Base-by-base conservation (phyloP, 2,113 vertebrate genomes). In the Nibea albiflora region DNA sequence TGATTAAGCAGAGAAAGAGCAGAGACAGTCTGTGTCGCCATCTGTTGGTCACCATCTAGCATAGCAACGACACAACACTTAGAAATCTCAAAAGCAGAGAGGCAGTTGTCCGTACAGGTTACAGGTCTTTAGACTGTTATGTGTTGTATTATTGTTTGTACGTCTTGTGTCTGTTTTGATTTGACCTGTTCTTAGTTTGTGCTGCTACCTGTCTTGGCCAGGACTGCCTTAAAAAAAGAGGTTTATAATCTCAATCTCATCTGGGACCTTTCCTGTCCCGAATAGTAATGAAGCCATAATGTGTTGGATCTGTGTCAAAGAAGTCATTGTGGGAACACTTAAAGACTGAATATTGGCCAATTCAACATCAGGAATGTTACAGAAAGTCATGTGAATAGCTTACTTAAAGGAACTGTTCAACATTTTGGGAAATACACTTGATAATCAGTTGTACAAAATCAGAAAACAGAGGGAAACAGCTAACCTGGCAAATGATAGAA, bases 1-100 rank as follows among this genome's bases (percentile, higher is more conserved):
- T 16, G 3, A 62, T 31, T 15, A 71, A 11, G 11, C 9, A 15
- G 8, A 1, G 24, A 68, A 46, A 4, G 4, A 39, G n/a, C 22
- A 15, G 28, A 77, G 19, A 35, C 70, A 81, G 83, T 86, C 89
- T 89, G 46, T 90, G 89, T 89, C 82, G 71, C 92, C 90, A 69
- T 87, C 92, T 93, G 76, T 85, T 83, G 90, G 83, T 81, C 24
- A 35, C 14, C 54, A 82, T 15, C 17, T 20, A 50, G 15, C 61
- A 85, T 73, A 83, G 65, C 80, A 83, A 47, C 28, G 71, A 26
- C 15, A 16, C 52, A 71, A 22, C 1, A 57, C 24, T 22, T 53
- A 31, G 3, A 68, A 52, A 28, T 24, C 12, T 69, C 5, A 14
- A 22, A 24, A 42, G 6, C 20, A 22, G 52, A 73, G n/a, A 49